Percentiles rank a stretch among this genome's conserved stretches.
Evolutionary conservation across 1,140 invertebrate genomes (phyloP).

Genomic region (Theocolax elegans): DNA sequence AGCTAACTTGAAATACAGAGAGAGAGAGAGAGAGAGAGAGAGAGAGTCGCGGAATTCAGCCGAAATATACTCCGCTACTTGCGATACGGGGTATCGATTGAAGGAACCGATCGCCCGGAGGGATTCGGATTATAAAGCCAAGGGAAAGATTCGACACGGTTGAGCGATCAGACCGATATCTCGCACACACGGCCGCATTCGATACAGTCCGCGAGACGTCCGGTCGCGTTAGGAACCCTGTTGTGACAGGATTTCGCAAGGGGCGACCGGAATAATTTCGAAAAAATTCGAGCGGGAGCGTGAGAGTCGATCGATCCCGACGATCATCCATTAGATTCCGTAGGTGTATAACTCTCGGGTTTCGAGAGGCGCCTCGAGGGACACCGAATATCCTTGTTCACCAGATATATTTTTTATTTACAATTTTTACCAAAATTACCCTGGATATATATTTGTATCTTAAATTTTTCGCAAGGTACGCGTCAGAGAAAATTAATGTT

Average conservation of each 20-base stretch:
- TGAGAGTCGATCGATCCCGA: constrained; percentile 49
- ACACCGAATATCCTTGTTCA: too few relatives aligned
- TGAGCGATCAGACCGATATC: background rate
- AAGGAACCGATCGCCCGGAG: constrained; percentile 1
- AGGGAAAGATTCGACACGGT: constrained; percentile 35
- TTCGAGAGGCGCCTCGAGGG: too few relatives aligned
- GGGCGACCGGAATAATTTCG: constrained; percentile 44
- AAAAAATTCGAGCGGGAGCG: constrained; percentile 45
- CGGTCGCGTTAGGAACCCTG: constrained; percentile 49
- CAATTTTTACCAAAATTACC: too few relatives aligned
- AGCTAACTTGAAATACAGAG: background rate
- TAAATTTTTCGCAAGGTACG: too few relatives aligned
- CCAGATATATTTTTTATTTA: too few relatives aligned
- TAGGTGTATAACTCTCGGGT: constrained; percentile 14
- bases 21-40: background rate
- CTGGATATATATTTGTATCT: too few relatives aligned
- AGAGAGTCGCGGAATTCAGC: background rate
- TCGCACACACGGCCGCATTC: constrained; percentile 36
- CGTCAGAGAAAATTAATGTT: too few relatives aligned
- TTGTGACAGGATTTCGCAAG: constrained; percentile 57
- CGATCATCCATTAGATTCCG: constrained; percentile 30
- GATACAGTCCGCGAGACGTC: constrained; percentile 46
- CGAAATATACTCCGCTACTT: background rate
- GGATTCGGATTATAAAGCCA: constrained; percentile 46
- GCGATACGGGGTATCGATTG: constrained; percentile 5